Conservation (phyloP, 2,888 invertebrate species). For the Stictocephala bisonia region DNA sequence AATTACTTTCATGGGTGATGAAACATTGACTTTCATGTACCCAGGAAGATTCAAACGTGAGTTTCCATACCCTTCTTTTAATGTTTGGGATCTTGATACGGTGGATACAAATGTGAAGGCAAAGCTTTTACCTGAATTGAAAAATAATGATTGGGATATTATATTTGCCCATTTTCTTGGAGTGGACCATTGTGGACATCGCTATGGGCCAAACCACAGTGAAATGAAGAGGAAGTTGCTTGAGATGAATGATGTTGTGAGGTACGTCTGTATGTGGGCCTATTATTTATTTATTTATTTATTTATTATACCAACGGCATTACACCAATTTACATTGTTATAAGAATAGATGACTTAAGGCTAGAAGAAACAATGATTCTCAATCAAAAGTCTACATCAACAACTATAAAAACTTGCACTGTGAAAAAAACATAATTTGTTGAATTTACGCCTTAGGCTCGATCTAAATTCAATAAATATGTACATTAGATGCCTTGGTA, state of each 20-base stretch:
- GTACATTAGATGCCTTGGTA: too few relatives aligned
- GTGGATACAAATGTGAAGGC: constrained; percentile 85
- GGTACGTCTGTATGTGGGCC: too few relatives aligned
- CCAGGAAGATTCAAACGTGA: constrained; percentile 79
- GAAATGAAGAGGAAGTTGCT: constrained; percentile 92
- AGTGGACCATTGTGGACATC: constrained; percentile 98
- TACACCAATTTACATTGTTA: too few relatives aligned
- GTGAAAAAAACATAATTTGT: too few relatives aligned
- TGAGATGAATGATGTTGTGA: constrained; percentile 86
- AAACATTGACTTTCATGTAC: constrained; percentile 92
- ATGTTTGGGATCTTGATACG: constrained; percentile 94
- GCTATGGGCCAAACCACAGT: constrained; percentile 90
- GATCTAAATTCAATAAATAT: too few relatives aligned
- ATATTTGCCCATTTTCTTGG: constrained; percentile 95
- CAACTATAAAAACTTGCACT: too few relatives aligned
- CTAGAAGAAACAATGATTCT: too few relatives aligned
- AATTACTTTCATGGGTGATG: constrained; percentile 91
- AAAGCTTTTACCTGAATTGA: constrained; percentile 70
- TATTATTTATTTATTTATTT: too few relatives aligned
- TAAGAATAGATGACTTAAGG: too few relatives aligned
- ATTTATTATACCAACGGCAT: too few relatives aligned
- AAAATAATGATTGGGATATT: constrained; percentile 82
- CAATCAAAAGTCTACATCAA: too few relatives aligned
- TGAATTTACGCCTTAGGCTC: too few relatives aligned
- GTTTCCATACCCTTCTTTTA: constrained; percentile 93